A percentile compares a stretch with the other conserved stretches of the same genome.
Conservation (phyloP, 2,797 vertebrate genomes). For the Cichlasoma orientale region DNA sequence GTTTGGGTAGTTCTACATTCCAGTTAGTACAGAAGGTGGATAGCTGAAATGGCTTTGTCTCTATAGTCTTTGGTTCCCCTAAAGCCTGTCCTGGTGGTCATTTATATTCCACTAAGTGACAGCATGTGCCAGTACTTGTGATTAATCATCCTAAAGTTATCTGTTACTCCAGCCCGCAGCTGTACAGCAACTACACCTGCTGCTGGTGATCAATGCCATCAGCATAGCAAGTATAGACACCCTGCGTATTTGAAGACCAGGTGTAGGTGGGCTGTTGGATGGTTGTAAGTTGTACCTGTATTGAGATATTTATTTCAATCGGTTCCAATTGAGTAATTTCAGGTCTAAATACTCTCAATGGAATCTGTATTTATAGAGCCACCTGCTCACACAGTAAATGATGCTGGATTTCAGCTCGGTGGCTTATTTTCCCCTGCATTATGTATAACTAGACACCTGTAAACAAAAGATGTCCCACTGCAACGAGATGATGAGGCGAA, state of each 20-base stretch:
- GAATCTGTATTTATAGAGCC: neutral
- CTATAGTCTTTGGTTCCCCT: too few relatives aligned
- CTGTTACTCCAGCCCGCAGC: neutral
- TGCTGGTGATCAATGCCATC: neutral
- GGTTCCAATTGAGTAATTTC: neutral
- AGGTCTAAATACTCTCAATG: neutral
- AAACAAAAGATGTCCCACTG: neutral
- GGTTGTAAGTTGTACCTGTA: neutral
- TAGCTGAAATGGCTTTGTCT: neutral
- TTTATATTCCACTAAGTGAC: neutral
- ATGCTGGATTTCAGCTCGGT: neutral
- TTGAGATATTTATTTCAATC: neutral
- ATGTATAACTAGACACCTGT: neutral
- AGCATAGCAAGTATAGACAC: neutral
- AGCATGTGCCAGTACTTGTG: neutral
- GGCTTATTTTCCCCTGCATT: constrained; percentile 2
- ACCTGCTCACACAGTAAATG: neutral
- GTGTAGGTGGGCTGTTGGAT: neutral
- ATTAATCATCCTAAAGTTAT: too few relatives aligned
- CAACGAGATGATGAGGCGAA: neutral
- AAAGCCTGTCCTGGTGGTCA: neutral
- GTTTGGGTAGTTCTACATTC: too few relatives aligned
- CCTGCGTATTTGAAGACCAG: neutral
- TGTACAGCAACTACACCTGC: neutral
- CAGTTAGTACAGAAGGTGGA: neutral